A percentile compares a stretch with the other conserved stretches of the same genome.
Conservation (phyloP, 1,140 invertebrate species). For the Trissolcus basalis region DNA sequence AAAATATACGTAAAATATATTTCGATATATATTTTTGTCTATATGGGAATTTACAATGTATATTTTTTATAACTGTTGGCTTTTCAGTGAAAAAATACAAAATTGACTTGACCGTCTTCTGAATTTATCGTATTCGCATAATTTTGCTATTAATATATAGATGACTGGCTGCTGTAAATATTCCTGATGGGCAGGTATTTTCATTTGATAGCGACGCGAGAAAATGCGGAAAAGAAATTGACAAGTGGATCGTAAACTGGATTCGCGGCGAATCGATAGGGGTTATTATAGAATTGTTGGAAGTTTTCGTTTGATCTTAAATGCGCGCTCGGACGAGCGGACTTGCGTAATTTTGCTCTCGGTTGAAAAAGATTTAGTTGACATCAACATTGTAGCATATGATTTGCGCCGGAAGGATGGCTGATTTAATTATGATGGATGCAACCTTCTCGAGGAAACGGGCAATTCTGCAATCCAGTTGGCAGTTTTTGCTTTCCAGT, state of each 20-base stretch:
- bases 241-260: conserved; percentile 37
- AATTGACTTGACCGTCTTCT: too few relatives aligned
- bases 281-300: conserved; percentile 21
- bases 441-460: too few relatives aligned
- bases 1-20: too few relatives aligned
- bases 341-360: conserved; percentile 14
- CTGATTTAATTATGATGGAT: conserved; percentile 1
- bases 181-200: conserved; percentile 3
- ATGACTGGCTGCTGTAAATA: conserved; percentile 5
- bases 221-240: conserved; percentile 38
- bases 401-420: background rate
- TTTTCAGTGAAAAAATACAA: too few relatives aligned
- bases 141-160: conserved; percentile 27
- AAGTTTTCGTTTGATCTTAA: conserved; percentile 14
- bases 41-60: too few relatives aligned
- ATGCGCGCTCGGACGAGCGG: background rate
- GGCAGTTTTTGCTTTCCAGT: too few relatives aligned
- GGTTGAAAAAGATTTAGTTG: conserved; percentile 1
- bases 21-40: too few relatives aligned
- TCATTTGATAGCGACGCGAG: conserved; percentile 8
- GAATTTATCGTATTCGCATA: background rate
- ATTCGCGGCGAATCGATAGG: conserved; percentile 9
- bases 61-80: too few relatives aligned
- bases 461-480: too few relatives aligned
- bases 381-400: background rate